A percentile compares a stretch with the other conserved stretches of the same genome.
Evolutionary conservation across 1,140 invertebrate genomes (phyloP).

Genomic region (Kradibia gibbosae): DNA sequence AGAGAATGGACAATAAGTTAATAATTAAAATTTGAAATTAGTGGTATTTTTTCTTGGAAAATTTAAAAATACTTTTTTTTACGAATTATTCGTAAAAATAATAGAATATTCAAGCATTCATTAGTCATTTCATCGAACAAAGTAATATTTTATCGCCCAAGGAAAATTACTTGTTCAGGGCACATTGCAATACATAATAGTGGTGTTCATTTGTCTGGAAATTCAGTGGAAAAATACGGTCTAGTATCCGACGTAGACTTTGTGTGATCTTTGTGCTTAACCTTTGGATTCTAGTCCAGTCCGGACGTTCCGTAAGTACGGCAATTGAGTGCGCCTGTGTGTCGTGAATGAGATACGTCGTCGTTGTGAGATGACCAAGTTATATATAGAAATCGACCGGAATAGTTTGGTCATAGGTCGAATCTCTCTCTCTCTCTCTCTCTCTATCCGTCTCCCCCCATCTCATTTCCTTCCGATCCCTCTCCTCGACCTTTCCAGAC

Average conservation of each 20-base stretch:
- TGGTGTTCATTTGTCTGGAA: not conserved
- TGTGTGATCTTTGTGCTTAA: not conserved
- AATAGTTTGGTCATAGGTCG: not conserved
- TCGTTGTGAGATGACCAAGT: not conserved
- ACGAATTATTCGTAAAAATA: too few relatives aligned
- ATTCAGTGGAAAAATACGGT: not conserved
- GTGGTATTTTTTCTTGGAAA: too few relatives aligned
- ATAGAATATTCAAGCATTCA: too few relatives aligned
- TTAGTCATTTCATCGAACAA: too few relatives aligned
- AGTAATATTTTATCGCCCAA: too few relatives aligned
- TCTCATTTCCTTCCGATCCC: not conserved
- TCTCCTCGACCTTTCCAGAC: not conserved
- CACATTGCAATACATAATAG: too few relatives aligned
- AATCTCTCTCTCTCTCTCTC: not conserved
- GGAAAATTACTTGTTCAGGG: too few relatives aligned
- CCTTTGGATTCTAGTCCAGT: not conserved
- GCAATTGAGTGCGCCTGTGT: not conserved
- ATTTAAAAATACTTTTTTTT: too few relatives aligned
- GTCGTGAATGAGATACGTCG: not conserved
- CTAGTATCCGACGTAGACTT: not conserved
- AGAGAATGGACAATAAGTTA: too few relatives aligned
- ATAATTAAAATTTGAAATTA: too few relatives aligned
- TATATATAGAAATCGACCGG: conserved; percentile 19
- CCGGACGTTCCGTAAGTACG: not conserved
- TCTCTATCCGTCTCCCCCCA: not conserved